Conservation (phyloP, 2,888 invertebrate genomes). For the Drosophila buzzatii region DNA sequence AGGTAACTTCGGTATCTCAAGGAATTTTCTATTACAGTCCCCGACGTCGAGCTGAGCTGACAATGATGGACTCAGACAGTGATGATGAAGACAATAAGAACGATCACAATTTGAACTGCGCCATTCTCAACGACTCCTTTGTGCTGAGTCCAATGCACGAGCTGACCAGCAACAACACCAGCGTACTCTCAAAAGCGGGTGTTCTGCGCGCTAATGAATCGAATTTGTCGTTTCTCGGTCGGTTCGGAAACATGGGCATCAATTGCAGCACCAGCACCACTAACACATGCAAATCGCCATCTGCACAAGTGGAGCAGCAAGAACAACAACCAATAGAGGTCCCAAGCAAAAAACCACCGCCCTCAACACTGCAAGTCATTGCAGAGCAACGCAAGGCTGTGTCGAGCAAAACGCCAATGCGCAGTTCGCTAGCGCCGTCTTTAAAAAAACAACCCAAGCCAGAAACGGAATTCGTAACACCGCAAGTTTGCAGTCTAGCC, state of each 20-base stretch:
- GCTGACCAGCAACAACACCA: constrained; percentile 39
- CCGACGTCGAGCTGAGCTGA: constrained; percentile 81
- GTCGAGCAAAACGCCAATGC: constrained; percentile 69
- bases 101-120: constrained; percentile 83
- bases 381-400: constrained; percentile 49
- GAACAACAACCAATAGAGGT: neutral
- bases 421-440: constrained; percentile 23
- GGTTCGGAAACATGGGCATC: constrained; percentile 80
- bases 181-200: constrained; percentile 37
- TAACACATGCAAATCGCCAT: constrained; percentile 27
- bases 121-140: constrained; percentile 84
- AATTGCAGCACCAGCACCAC: constrained; percentile 48
- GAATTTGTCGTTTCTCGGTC: constrained; percentile 73
- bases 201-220: constrained; percentile 45
- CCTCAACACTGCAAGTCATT: constrained; percentile 34
- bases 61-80: constrained; percentile 81
- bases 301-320: constrained; percentile 11
- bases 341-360: constrained; percentile 45
- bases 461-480: constrained; percentile 81
- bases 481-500: constrained; percentile 78
- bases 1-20: neutral
- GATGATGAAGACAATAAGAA: constrained; percentile 78
- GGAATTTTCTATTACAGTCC: constrained; percentile 67
- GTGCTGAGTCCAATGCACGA: constrained; percentile 79
- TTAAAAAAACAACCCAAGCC: constrained; percentile 29